Evolutionary conservation across 2,888 invertebrate species (phyloP), one percentile per base, ranked within the genome.

Genomic region (Watsonalla binaria): DNA sequence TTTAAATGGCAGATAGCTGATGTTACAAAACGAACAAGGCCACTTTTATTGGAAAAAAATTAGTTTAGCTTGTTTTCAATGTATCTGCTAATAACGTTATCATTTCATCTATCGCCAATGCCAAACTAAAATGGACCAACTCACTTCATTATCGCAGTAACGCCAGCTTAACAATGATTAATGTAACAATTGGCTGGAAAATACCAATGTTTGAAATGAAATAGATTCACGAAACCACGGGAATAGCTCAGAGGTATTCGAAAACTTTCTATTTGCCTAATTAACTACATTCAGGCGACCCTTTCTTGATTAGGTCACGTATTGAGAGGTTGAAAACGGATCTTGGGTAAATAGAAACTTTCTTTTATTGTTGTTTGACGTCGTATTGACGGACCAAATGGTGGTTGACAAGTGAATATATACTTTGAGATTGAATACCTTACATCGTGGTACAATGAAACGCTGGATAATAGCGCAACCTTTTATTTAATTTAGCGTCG

Each of bases 281-380:
- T 86, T 87, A 86, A 86, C 81, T 85, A 85, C 78, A 79, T 84
- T 82, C 78, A 75, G 72, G 72, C 72, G 80, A 76, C 76, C 81
- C 78, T 76, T 71, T 77, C 76, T 80, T 83, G 84, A 86, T 86
- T 83, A 80, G 80, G 83, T 84, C 83, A 86, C 86, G 85, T 86
- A 84, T 83, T 71, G 79, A 69, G 71, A 75, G 84, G 82, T 80
- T 82, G 79, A 78, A 73, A 80, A 78, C 72, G 78, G 80, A 79
- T 78, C 80, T 71, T 68, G 55, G 63, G 79, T 76, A 82, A 82
- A 84, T 78, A 78, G 62, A 78, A 85, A 84, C 71, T 85, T 83
- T 80, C 78, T 83, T 85, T 79, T 78, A 80, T 76, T 82, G 78
- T 81, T 82, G 77, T 82, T 81, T 68, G 69, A 69, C 63, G 64